phyloP scores from a whole-genome alignment of 2,113 vertebrate genomes.

The Orientallactaga bullata region DNA sequence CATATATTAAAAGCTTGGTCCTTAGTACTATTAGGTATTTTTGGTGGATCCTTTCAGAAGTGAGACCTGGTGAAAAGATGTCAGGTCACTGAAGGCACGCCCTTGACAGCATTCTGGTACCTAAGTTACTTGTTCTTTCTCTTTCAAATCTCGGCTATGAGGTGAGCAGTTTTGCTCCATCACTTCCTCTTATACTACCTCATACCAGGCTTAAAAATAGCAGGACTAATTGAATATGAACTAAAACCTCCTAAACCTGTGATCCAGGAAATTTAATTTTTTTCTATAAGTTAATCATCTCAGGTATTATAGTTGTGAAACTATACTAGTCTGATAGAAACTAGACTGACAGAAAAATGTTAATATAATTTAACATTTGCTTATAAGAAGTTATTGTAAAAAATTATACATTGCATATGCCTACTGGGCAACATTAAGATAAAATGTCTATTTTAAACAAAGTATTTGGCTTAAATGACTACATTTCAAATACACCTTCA shows the following conservation, averaged over 20 bases:
- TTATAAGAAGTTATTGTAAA: background rate
- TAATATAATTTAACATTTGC: background rate
- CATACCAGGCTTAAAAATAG: background rate
- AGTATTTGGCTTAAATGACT: slow-evolving; percentile 47
- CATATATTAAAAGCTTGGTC: background rate
- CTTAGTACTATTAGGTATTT: too few relatives aligned
- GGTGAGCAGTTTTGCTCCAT: background rate
- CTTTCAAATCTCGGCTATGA: background rate
- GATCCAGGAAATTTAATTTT: background rate
- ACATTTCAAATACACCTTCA: slow-evolving; percentile 16
- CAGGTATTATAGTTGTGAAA: too few relatives aligned
- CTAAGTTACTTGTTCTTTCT: background rate
- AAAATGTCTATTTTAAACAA: slow-evolving; percentile 32
- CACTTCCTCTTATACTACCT: background rate
- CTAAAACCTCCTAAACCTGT: background rate
- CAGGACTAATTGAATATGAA: too few relatives aligned
- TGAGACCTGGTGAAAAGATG: too few relatives aligned
- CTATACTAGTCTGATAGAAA: background rate
- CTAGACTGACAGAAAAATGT: background rate
- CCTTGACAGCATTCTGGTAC: background rate
- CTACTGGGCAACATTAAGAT: background rate
- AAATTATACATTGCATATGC: slow-evolving; percentile 1
- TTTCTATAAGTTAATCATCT: background rate
- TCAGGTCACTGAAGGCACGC: too few relatives aligned
- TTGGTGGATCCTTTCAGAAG: background rate